Base-by-base conservation (phyloP, 2,797 vertebrate genomes). In the Danionella dracula region DNA sequence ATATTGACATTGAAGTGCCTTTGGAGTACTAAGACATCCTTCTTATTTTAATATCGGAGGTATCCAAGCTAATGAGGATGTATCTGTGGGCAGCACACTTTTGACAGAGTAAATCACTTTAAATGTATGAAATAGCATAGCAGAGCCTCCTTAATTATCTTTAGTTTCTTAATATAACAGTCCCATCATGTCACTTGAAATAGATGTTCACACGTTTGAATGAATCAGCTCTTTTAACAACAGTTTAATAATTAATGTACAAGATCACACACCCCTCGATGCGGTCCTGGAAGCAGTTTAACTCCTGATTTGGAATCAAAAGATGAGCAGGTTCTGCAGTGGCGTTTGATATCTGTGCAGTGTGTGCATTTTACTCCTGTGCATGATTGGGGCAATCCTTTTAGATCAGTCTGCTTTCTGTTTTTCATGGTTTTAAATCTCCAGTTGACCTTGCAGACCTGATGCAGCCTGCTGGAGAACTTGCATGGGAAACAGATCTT, bases 401-500 rank as follows among this genome's bases (percentile, higher is more conserved):
- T 68, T 76, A 71, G 68, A 44, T 63, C 58, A 62, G 37, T 67
- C 63, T 63, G 69, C 66, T 70, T 64, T 58, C 57, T 55, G 54
- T 73, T 56, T 70, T 54, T 61, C 41, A 69, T 60, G 48, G 34
- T 49, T 35, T 64, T 31, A 35, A 53, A 27, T 35, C 41, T 66
- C 60, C 66, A 76, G 71, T 70, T 81, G 71, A 59, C 78, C 75
- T 68, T 78, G 77, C 81, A 73, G 83, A 83, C 78, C 77, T 85
- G 68, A 73, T 82, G 83, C 77, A 31, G 66, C 66, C 37, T 70
- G 41, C 70, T 37, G 11, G 65, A 65, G 82, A 32, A 81, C 83
- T 84, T 84, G 88, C 87, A 89, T 89, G 88, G 83, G 76, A 80
- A 73, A 77, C 64, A 74, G 77, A 82, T 83, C 80, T 80, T 78